A percentile compares a stretch with the other conserved stretches of the same genome.
phyloP scores from a whole-genome alignment of 2,113 vertebrate genomes.

The Hypanus sabinus region DNA sequence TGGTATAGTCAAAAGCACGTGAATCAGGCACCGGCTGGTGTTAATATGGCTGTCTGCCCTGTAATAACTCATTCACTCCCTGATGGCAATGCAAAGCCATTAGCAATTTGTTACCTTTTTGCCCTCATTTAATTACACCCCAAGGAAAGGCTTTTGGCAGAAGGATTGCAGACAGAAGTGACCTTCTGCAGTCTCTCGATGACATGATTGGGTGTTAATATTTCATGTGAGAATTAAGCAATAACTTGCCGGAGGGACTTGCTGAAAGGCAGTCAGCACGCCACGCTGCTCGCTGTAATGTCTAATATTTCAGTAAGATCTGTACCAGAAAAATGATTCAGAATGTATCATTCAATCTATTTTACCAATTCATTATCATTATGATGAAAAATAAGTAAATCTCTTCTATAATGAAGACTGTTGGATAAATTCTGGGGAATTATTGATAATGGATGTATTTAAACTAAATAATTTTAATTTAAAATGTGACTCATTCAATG shows the following conservation, averaged over 20 bases:
- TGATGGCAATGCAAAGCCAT: slow-evolving; percentile 32
- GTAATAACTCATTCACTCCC: slow-evolving; percentile 43
- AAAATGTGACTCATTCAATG: background rate
- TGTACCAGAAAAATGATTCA: background rate
- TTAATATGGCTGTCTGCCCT: slow-evolving; percentile 45
- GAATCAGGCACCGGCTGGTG: slow-evolving; percentile 46
- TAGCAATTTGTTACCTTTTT: slow-evolving; percentile 42
- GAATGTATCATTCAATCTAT: background rate
- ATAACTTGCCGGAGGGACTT: background rate
- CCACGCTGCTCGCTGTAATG: background rate
- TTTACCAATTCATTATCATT: background rate
- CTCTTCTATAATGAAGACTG: background rate
- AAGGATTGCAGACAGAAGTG: slow-evolving; percentile 43
- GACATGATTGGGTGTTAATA: slow-evolving; percentile 42
- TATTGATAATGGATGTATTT: background rate
- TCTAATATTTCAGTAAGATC: background rate
- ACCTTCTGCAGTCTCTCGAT: slow-evolving; percentile 45
- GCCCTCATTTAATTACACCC: slow-evolving; percentile 47
- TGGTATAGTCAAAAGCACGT: slow-evolving; percentile 42
- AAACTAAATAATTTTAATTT: background rate
- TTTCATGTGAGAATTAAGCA: slow-evolving; percentile 40
- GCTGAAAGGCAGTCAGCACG: background rate
- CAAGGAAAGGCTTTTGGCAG: slow-evolving; percentile 42
- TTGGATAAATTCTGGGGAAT: background rate
- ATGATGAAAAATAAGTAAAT: background rate